A percentile compares a stretch with the other conserved stretches of the same genome.
Evolutionary conservation across 2,113 vertebrate species (phyloP).

Genomic region (Paraplagusia blochii): DNA sequence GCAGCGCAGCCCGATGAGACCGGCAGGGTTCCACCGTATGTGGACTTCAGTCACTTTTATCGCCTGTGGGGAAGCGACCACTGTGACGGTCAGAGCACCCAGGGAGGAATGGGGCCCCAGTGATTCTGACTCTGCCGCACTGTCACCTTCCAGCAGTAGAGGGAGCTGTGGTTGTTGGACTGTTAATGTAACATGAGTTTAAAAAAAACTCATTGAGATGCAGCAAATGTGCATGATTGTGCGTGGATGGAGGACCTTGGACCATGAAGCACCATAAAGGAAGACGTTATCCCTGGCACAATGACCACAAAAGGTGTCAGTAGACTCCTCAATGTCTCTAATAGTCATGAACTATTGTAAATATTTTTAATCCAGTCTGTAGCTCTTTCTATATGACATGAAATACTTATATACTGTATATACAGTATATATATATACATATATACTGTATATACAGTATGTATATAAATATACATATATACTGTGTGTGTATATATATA

Average conservation of each 20-base stretch:
- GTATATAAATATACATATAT: too few species aligned
- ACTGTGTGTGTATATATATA: too few species aligned
- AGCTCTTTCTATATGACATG: constrained; percentile 7
- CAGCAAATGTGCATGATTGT: constrained; percentile 16
- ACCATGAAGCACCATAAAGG: not conserved
- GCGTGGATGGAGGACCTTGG: not conserved
- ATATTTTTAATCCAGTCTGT: constrained; percentile 33
- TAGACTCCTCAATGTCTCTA: not conserved
- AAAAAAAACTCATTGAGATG: constrained; percentile 10
- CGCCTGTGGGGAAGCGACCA: constrained; percentile 90
- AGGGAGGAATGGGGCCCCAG: constrained; percentile 61
- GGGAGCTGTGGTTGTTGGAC: not conserved
- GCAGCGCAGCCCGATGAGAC: constrained; percentile 92
- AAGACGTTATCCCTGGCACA: not conserved
- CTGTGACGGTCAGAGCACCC: constrained; percentile 71
- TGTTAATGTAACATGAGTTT: constrained; percentile 26
- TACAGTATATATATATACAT: constrained; percentile 3
- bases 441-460: too few species aligned
- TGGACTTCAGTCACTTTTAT: constrained; percentile 97
- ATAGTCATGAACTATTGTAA: constrained; percentile 14
- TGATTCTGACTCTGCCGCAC: constrained; percentile 12
- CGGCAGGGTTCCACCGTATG: constrained; percentile 90
- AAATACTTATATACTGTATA: too few species aligned
- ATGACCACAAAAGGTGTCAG: not conserved
- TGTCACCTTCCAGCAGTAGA: not conserved